Evolutionary conservation across 1,140 invertebrate species (phyloP).

Genomic region (Pogonognathellus flavescens): DNA sequence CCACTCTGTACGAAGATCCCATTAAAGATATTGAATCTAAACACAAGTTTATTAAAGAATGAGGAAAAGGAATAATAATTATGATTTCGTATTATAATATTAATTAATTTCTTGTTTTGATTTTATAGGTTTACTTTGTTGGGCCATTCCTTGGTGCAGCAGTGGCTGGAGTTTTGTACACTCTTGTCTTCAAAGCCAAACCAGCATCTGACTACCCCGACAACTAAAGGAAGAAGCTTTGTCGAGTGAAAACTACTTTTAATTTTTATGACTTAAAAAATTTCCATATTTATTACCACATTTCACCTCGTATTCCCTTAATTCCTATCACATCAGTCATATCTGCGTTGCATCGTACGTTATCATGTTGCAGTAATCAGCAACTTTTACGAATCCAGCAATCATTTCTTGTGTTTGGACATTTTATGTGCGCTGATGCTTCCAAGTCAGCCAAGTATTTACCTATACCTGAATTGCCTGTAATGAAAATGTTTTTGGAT

Average conservation of each 20-base stretch:
- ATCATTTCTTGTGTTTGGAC: neutral
- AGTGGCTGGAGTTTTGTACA: constrained; percentile 64
- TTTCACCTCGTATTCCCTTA: constrained; percentile 22
- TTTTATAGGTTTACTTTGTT: constrained; percentile 64
- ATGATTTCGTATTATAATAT: no score
- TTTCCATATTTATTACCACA: constrained; percentile 49
- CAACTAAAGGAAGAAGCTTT: constrained; percentile 32
- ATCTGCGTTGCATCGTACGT: neutral
- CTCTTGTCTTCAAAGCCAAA: constrained; percentile 63
- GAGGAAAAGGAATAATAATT: no score
- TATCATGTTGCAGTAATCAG: neutral
- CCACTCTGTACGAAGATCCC: no score
- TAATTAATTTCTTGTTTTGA: constrained; percentile 4
- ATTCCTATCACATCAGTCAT: constrained; percentile 26
- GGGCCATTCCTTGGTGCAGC: constrained; percentile 64
- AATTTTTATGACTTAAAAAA: constrained; percentile 46
- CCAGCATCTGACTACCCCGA: constrained; percentile 53
- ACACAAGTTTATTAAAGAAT: no score
- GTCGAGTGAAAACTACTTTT: constrained; percentile 18
- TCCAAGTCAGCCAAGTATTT: no score
- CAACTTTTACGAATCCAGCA: constrained; percentile 5
- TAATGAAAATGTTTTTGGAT: no score
- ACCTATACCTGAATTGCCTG: no score
- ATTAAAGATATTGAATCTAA: no score
- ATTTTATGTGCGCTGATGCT: no score